phyloP scores from a whole-genome alignment of 2,797 vertebrate genomes.

The Coilia nasus region DNA sequence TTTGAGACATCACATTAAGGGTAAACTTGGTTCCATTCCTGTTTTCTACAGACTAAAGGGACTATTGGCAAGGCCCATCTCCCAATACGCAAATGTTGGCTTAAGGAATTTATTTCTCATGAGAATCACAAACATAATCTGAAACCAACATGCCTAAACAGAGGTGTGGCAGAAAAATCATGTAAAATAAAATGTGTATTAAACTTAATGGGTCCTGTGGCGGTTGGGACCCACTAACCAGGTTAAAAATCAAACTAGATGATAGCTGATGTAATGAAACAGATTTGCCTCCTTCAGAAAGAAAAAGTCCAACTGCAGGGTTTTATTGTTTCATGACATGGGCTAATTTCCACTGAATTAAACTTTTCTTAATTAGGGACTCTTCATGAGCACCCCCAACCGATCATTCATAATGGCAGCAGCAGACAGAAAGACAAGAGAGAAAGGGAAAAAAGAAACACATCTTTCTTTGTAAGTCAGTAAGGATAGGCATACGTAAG shows the following conservation, averaged over 20 bases:
- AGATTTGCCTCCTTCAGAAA: not conserved
- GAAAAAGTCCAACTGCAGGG: not conserved
- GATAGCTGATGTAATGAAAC: too few species aligned
- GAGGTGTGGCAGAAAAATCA: too few species aligned
- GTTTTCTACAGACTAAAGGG: not conserved
- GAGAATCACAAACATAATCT: too few species aligned
- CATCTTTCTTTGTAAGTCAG: not conserved
- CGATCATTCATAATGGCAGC: not conserved
- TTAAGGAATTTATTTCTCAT: too few species aligned
- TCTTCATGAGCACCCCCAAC: not conserved
- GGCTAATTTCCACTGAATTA: not conserved
- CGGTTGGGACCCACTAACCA: too few species aligned
- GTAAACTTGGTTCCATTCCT: not conserved
- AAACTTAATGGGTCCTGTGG: too few species aligned
- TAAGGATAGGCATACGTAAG: too few species aligned
- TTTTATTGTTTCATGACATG: conserved; percentile 7
- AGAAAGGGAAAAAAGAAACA: not conserved
- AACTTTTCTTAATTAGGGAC: not conserved
- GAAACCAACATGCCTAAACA: too few species aligned
- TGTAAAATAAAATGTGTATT: too few species aligned
- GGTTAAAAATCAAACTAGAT: too few species aligned
- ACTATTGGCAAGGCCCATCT: not conserved
- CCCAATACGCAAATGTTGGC: too few species aligned
- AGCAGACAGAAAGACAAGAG: not conserved
- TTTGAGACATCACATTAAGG: not conserved